Base-by-base conservation (phyloP, 2,888 invertebrate genomes). In the Epinotia brunnichana region DNA sequence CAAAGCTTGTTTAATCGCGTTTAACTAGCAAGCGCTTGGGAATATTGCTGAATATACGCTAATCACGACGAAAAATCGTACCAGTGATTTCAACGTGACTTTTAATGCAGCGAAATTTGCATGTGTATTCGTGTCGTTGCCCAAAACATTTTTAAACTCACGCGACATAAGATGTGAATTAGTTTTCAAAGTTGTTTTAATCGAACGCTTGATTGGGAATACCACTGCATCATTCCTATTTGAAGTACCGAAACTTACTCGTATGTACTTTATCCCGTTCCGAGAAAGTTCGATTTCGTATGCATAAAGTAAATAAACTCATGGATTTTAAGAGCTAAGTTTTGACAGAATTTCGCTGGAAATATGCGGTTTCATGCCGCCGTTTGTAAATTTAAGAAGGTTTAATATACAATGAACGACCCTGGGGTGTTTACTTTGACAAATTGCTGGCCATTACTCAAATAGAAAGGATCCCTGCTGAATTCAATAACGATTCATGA, bases 321-420 rank as follows among this genome's bases (percentile, higher is more conserved):
- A 61, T 76, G 79, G 78, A 77, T 77, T 81, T 80, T 79, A 78
- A 80, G 80, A 77, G 77, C 76, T 75, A 84, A 84, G 82, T 85
- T 85, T 78, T 81, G 82, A 82, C 83, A 82, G 80, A 80, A 81
- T 81, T 81, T 74, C 62, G 56, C 56, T 35, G 56, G 60, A 68
- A 62, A 62, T 71, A 35, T 82, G 82, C 80, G 78, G 76, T 76
- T 74, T 73, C 74, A 72, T 60, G 70, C 79, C 78, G 77, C 77
- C 79, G 78, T 79, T 80, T 78, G 79, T 77, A 75, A 81, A 81
- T 80, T 82, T 80, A 77, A 77, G 74, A 80, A 81, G 81, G 82
- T 84, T 81, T 81, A 79, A 81, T 82, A 81, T 80, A 81, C 80
- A 82, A 82, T 81, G 81, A 59, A 69, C 60, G 73, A 59, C 62